These are phyloP conservation scores for Drosophila kohkoa DNA, from an alignment of 1,140 invertebrate species.

Conservation along the genomic window DNA sequence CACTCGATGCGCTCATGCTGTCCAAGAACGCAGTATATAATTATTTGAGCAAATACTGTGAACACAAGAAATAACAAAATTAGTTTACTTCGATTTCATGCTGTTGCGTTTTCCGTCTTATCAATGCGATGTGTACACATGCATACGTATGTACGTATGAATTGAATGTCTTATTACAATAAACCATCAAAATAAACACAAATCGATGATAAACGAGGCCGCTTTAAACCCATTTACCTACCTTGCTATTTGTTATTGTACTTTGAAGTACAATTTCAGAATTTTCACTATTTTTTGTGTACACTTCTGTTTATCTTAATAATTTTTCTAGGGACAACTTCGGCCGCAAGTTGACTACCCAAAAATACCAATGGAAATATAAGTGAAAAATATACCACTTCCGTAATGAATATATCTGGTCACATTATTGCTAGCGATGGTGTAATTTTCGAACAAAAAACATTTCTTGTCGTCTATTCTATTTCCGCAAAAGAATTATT, in stretches of 20 bases:
- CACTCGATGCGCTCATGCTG: conserved; percentile 77
- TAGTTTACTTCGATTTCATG: conserved; percentile 9
- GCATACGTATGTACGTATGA: conserved; percentile 10
- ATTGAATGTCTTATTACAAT: neutral
- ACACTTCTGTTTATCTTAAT: conserved; percentile 45
- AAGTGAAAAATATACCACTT: neutral
- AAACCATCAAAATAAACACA: neutral
- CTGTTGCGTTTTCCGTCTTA: conserved; percentile 50
- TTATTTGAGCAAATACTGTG: conserved; percentile 58
- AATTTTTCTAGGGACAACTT: conserved; percentile 26
- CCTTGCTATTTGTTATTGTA: conserved; percentile 18
- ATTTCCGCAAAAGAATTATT: neutral
- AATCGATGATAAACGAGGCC: neutral
- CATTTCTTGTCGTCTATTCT: neutral
- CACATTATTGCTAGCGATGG: neutral
- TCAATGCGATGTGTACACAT: conserved; percentile 43
- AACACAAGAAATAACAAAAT: conserved; percentile 19
- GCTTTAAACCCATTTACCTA: neutral
- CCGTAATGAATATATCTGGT: neutral
- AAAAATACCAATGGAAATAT: neutral
- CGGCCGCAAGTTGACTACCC: neutral
- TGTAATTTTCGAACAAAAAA: neutral
- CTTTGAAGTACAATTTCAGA: conserved; percentile 5
- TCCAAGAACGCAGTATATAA: conserved; percentile 55
- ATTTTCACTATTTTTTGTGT: conserved; percentile 42